A percentile compares a stretch with the other conserved stretches of the same genome.
phyloP scores from a whole-genome alignment of 2,797 vertebrate species.

The Clamator glandarius region DNA sequence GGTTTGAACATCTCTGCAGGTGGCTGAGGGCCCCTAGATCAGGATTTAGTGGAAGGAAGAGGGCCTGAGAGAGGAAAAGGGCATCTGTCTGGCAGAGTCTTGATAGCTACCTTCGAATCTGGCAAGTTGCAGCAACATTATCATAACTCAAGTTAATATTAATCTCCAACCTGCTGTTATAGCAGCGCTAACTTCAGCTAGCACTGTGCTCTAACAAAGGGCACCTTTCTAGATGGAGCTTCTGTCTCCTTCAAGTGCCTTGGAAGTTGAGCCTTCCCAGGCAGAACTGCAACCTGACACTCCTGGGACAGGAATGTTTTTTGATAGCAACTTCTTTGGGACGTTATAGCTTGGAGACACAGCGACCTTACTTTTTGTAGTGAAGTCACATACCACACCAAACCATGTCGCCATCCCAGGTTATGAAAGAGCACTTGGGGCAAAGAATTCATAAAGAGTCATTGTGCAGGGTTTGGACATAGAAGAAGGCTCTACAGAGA shows the following conservation, averaged over 20 bases:
- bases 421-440: conserved; percentile 8
- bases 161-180: neutral
- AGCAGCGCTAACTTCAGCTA: neutral
- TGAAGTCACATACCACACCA: neutral
- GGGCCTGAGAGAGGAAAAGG: neutral
- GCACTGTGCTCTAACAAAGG: neutral
- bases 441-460: rapidly evolving
- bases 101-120: neutral
- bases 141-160: neutral
- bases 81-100: neutral
- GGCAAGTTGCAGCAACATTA: neutral
- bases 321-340: neutral
- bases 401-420: neutral
- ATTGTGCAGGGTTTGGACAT: neutral
- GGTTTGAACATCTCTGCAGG: neutral
- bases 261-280: neutral
- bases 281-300: neutral
- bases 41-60: neutral
- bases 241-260: neutral
- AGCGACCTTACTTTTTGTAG: neutral
- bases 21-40: neutral
- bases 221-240: neutral
- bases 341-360: neutral
- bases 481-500: too few species aligned
- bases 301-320: neutral